These are phyloP conservation scores for Cerastis leucographa DNA, from an alignment of 2,888 invertebrate genomes.

Conservation along the genomic window DNA sequence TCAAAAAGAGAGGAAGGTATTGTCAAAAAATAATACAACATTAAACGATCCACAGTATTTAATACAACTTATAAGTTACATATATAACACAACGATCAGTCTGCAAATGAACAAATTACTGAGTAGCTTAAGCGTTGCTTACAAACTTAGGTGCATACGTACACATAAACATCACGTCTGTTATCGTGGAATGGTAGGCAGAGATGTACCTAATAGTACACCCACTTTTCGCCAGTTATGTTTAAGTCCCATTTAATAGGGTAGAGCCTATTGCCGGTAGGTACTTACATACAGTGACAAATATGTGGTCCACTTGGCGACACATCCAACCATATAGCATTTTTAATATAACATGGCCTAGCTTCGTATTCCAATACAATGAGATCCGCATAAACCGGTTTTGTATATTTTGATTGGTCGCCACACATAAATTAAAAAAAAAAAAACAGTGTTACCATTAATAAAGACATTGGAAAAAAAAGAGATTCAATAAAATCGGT, in stretches of 20 bases:
- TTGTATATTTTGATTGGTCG: too few relatives aligned
- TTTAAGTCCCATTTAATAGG: not conserved
- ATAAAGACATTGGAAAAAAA: not conserved
- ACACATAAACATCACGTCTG: not conserved
- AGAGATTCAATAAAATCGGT: not conserved
- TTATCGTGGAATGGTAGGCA: not conserved
- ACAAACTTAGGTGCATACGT: constrained; percentile 4
- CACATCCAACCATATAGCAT: too few relatives aligned
- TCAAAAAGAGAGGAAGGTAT: too few relatives aligned
- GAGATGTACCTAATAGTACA: not conserved
- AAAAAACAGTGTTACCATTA: not conserved
- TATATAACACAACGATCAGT: constrained; percentile 39
- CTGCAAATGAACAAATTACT: constrained; percentile 40
- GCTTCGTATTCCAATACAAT: too few relatives aligned
- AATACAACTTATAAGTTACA: constrained; percentile 53
- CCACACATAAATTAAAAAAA: too few relatives aligned
- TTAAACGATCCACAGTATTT: constrained; percentile 57
- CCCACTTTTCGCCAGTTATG: not conserved
- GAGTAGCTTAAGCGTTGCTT: constrained; percentile 11
- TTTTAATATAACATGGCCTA: too few relatives aligned
- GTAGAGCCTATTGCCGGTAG: not conserved
- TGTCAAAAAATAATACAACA: constrained; percentile 7
- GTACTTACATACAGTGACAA: not conserved
- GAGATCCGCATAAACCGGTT: too few relatives aligned
- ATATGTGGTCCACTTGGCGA: not conserved